Percentiles rank a stretch among this genome's conserved stretches.
These are phyloP conservation scores for Leiothrix lutea DNA, from an alignment of 2,113 vertebrate species.

Conservation along the genomic window DNA sequence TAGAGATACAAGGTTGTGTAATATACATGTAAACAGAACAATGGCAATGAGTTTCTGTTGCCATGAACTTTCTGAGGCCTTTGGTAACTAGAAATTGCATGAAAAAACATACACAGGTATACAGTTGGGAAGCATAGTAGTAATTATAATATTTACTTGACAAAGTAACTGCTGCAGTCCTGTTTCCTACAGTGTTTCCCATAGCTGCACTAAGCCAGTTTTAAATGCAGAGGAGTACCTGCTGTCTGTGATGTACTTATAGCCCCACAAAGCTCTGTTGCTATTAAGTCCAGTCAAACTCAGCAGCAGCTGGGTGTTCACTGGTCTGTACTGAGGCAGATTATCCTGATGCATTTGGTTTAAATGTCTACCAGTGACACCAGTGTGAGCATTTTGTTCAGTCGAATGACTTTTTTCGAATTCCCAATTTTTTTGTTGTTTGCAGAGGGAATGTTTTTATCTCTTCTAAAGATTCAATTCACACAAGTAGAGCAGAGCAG, in stretches of 20 bases:
- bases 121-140: background rate
- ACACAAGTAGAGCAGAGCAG: background rate
- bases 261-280: background rate
- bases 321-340: background rate
- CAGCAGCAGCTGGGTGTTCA: background rate
- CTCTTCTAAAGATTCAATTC: background rate
- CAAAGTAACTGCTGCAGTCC: background rate
- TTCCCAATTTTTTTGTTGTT: background rate
- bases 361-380: background rate
- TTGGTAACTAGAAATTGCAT: background rate
- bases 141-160: background rate
- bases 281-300: background rate
- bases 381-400: background rate
- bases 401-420: background rate
- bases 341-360: background rate
- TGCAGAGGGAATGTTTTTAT: background rate
- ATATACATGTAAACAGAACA: background rate
- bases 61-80: background rate
- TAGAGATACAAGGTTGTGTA: background rate
- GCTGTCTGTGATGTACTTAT: too few species aligned
- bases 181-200: background rate
- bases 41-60: background rate
- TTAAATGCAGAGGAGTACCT: background rate
- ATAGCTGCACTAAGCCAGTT: background rate
- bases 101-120: background rate